Base-by-base conservation (phyloP, 2,888 invertebrate genomes). In the Tridacna gigas region DNA sequence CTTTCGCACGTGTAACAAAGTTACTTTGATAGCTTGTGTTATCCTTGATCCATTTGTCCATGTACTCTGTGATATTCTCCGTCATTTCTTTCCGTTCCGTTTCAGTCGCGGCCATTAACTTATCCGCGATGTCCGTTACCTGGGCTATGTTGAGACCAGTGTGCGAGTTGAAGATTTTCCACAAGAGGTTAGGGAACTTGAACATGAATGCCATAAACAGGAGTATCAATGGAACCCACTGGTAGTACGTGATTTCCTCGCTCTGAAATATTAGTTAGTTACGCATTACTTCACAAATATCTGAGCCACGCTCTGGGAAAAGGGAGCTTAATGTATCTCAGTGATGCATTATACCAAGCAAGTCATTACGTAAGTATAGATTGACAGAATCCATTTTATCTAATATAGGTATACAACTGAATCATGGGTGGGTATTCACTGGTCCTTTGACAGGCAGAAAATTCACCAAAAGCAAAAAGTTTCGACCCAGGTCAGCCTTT, bases 141-240 rank as follows among this genome's bases (percentile, higher is more conserved):
- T 84, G 87, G 22, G 84, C 79, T 13, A 91, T 61, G 71, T 89
- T 88, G 2, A 91, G 51, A 1, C 91, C 91, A 7, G 90, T 89
- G n/a, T 84, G 82, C 0, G 86, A 80, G 77, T 88, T 89, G 26
- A 88, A 47, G 67, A 89, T 77, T 26, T 82, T 78, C 91, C 91
- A 91, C 3, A 86, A 28, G 0, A 91, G 25, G 73, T 90, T 89
- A 0, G 91, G 91, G 15, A 90, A 74, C 67, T 91, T 90, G 77
- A 91, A 91, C 47, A 91, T 79, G 48, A 90, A 84, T 0, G 91
- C 90, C 86, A 86, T 86, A 73, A 91, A 88, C 2, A 90, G 65
- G 12, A 95, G 91, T 79, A 95, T 92, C 22, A 94, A 71, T 1
- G 86, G 86, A 0, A 82, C 79, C 86, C 86, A 86, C 66, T 86